Percentiles rank a stretch among this genome's conserved stretches.
Evolutionary conservation across 2,113 vertebrate species (phyloP).

Genomic region (Apeltes quadracus): DNA sequence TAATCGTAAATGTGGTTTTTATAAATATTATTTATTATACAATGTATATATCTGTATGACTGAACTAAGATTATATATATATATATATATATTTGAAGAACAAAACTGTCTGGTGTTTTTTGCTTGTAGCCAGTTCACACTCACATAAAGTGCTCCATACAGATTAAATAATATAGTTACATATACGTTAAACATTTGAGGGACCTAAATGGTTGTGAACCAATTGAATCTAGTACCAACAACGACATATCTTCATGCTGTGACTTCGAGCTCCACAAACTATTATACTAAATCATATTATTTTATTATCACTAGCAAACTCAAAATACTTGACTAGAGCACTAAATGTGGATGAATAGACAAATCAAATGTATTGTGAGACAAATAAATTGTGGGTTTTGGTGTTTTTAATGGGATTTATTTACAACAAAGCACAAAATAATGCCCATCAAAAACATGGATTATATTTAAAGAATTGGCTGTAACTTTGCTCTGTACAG

Average conservation of each 20-base stretch:
- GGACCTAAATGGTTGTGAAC: no score
- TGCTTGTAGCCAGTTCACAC: neutral
- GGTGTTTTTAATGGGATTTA: neutral
- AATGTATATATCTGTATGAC: constrained; percentile 99
- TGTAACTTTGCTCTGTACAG: neutral
- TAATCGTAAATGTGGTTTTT: constrained; percentile 99
- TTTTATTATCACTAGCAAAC: neutral
- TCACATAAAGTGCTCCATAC: neutral
- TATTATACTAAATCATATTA: constrained; percentile 12
- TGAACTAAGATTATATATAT: constrained; percentile 99
- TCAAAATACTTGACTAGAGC: neutral
- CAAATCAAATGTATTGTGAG: neutral
- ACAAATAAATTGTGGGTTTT: neutral
- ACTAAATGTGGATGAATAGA: neutral
- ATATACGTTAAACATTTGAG: no score
- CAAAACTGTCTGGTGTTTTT: constrained; percentile 77
- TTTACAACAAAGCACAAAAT: neutral
- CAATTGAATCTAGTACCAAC: no score
- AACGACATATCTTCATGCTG: neutral
- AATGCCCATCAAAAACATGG: neutral
- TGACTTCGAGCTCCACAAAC: neutral
- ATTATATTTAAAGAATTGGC: neutral
- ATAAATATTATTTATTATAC: constrained; percentile 99
- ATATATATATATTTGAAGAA: constrained; percentile 99
- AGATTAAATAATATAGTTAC: neutral